A percentile compares a stretch with the other conserved stretches of the same genome.
Evolutionary conservation across 1,140 invertebrate genomes (phyloP).

Genomic region (Ostrea denselamellosa): DNA sequence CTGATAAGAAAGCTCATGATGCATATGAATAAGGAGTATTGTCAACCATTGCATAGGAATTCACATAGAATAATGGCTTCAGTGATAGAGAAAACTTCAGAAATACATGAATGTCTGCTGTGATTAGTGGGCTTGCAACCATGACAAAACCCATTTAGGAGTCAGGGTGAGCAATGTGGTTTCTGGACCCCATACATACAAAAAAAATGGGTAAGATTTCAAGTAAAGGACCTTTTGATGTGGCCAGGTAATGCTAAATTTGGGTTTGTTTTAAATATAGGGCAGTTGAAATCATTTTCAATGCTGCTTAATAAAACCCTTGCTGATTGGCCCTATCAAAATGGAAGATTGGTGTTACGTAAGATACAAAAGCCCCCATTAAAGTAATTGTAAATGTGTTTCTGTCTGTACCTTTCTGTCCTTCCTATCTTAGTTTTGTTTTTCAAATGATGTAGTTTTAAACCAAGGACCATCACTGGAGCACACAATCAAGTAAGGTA

Average conservation of each 20-base stretch:
- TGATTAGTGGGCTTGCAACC: no score
- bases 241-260: conserved; percentile 14
- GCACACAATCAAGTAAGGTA: conserved; percentile 9
- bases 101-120: no score
- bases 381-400: neutral
- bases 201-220: neutral
- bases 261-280: neutral
- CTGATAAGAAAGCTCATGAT: no score
- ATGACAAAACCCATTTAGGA: neutral
- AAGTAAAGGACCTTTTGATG: conserved; percentile 16
- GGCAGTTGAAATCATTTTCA: conserved; percentile 10
- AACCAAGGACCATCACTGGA: conserved; percentile 12
- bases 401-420: conserved; percentile 4
- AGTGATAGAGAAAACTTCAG: no score
- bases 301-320: neutral
- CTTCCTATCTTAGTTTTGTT: conserved; percentile 28
- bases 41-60: no score
- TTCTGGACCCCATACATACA: neutral
- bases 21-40: no score
- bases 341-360: neutral
- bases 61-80: no score
- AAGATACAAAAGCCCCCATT: neutral
- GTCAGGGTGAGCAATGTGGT: neutral
- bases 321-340: neutral
- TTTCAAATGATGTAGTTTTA: conserved; percentile 37